Evolutionary conservation across 2,797 vertebrate species (phyloP).

Genomic region (Dicrostonyx torquatus): DNA sequence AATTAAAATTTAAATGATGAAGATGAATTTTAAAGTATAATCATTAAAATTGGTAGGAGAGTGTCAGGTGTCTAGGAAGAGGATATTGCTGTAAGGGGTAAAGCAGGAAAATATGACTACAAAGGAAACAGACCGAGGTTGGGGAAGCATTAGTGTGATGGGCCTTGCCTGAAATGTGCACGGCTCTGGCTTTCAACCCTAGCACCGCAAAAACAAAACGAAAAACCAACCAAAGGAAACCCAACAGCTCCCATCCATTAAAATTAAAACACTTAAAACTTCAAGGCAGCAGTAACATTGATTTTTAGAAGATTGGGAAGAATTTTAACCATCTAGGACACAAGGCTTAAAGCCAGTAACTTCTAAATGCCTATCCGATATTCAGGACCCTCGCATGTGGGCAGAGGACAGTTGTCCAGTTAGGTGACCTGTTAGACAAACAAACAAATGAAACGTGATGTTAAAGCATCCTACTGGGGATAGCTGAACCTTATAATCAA

Average conservation of each 20-base stretch:
- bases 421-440: not conserved
- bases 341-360: not conserved
- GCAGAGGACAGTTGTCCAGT: not conserved
- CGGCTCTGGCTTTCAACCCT: not conserved
- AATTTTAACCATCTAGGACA: not conserved
- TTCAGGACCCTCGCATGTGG: not conserved
- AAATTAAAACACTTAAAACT: not conserved
- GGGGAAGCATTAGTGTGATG: not conserved
- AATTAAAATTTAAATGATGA: conserved; percentile 15
- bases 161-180: no score
- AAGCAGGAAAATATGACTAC: not conserved
- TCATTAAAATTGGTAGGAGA: not conserved
- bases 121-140: not conserved
- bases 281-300: not conserved
- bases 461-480: not conserved
- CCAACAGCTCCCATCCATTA: not conserved
- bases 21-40: conserved; percentile 16
- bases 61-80: not conserved
- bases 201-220: not conserved
- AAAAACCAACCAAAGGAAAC: not conserved
- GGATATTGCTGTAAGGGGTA: not conserved
- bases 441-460: not conserved
- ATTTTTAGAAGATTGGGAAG: not conserved
- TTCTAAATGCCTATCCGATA: not conserved
- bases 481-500: not conserved